Evolutionary conservation across 2,797 vertebrate species (phyloP).

Genomic region (Ctenosaura bakeri): DNA sequence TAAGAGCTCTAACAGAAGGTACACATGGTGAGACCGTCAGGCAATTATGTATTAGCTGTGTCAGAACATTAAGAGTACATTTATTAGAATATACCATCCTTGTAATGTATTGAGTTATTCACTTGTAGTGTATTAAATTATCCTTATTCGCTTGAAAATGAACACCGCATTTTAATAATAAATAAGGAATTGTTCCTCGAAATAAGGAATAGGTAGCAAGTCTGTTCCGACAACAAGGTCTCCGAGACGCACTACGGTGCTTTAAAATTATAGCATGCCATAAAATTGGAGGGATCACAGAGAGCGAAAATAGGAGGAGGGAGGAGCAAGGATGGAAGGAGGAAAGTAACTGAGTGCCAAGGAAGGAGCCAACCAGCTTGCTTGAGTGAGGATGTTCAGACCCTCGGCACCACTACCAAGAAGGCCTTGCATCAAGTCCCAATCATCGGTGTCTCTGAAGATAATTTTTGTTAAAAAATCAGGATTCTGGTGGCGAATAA

Average conservation of each 20-base stretch:
- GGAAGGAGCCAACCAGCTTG: background rate
- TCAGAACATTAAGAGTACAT: background rate
- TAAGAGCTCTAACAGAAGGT: background rate
- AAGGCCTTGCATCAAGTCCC: background rate
- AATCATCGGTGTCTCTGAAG: background rate
- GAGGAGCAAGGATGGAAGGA: background rate
- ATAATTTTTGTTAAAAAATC: no score
- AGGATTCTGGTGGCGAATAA: background rate
- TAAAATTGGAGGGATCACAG: background rate
- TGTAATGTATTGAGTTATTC: constrained; percentile 15
- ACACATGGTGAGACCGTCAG: background rate
- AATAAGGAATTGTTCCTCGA: background rate
- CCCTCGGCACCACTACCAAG: background rate
- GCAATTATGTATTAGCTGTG: constrained; percentile 1
- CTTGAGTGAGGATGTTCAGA: background rate
- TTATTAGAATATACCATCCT: background rate
- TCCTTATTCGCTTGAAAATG: constrained; percentile 9
- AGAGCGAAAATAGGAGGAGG: no score
- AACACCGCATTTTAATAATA: background rate
- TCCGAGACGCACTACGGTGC: no score
- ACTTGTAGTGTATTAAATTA: constrained; percentile 4
- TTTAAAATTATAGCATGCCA: background rate
- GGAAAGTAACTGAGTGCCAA: background rate
- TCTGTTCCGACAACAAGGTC: background rate
- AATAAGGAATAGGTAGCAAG: background rate